Evolutionary conservation across 2,888 invertebrate genomes (phyloP), one percentile per base, ranked within the genome.

Genomic region (Lordiphosa andalusiaca): DNA sequence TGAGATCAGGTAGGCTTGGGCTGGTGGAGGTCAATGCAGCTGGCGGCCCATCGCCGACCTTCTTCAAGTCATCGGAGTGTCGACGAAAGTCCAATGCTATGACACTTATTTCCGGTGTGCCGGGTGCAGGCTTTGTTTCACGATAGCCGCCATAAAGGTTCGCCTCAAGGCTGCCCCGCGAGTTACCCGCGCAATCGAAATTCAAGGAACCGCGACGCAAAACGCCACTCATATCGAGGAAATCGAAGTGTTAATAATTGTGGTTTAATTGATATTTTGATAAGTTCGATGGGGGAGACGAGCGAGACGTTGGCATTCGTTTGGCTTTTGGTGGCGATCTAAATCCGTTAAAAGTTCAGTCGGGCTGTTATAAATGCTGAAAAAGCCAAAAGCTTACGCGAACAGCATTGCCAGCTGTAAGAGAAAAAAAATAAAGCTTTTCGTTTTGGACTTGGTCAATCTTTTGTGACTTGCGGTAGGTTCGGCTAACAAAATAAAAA

Each of bases 81-180:
- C 88, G 86, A 44, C 86, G 87, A 61, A 88, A 87, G 63, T 88
- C 87, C 65, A 88, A 85, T 10, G 86, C 75, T 62, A 88, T 86
- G 2, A 88, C 86, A 77, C 86, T 88, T 41, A 88, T 87, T 85
- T 88, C 88, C 67, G 88, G 88, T 12, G 88, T 88, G 49, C 78
- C 77, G 21, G 86, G 81, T 9, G 68, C 52, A 37, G 73, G 73
- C 55, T 85, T 87, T 44, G 66, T 50, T 25, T 87, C 85, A 21
- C 85, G 84, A 65, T 86, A 87, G 7, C 85, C 86, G 46, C 85
- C 86, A 54, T 84, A 69, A 40, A 86, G 77, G 77, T 87, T 87
- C 6, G 76, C 53, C 47, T 87, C 85, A 60, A 74, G 70, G 73
- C 73, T 86, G 25, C 86, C 87, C 53, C 84, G 83, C 50, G 71